Conservation (phyloP, 2,888 invertebrate genomes). For the Diarsia dahlii region DNA sequence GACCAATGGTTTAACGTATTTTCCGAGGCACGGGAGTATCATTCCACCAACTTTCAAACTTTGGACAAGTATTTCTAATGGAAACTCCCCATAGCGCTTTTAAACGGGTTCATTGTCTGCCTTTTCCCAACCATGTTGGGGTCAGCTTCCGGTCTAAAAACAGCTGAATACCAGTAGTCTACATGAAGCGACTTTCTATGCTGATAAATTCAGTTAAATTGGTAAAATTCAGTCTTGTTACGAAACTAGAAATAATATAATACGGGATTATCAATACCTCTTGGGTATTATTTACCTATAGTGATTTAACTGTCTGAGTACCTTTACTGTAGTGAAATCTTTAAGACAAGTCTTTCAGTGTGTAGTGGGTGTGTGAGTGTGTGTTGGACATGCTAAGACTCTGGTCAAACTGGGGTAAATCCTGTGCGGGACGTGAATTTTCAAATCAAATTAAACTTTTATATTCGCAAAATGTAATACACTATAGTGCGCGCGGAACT, state of each 20-base stretch:
- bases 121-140: background rate
- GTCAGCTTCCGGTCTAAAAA: background rate
- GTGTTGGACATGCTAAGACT: background rate
- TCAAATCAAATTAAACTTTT: no score
- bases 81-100: background rate
- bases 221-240: background rate
- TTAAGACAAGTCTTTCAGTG: constrained; percentile 24
- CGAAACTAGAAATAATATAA: constrained; percentile 16
- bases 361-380: constrained; percentile 2
- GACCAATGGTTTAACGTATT: background rate
- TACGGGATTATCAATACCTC: constrained; percentile 34
- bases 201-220: background rate
- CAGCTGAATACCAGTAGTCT: background rate
- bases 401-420: background rate
- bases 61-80: no score
- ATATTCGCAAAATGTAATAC: no score
- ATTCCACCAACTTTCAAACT: background rate
- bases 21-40: background rate
- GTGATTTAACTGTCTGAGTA: constrained; percentile 41
- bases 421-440: no score
- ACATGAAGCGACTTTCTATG: background rate
- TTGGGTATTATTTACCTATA: constrained; percentile 38
- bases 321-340: constrained; percentile 31
- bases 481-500: no score
- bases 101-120: background rate